Base-by-base conservation (phyloP, 2,113 vertebrate genomes). In the Guaruba guarouba region DNA sequence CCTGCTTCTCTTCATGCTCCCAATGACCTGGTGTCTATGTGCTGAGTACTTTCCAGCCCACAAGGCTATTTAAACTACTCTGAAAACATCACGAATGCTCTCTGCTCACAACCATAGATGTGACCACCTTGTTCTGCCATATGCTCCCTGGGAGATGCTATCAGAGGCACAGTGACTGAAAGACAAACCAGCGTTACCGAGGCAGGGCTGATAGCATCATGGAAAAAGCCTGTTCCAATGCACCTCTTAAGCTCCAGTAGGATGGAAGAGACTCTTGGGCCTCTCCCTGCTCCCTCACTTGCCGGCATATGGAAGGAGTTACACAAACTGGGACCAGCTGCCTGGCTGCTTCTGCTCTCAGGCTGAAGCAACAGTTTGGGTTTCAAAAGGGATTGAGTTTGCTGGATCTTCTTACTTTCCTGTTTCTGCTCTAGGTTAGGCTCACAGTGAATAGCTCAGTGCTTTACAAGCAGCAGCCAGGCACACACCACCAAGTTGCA, bases 241-340 rank as follows among this genome's bases (percentile, higher is more conserved):
- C 39, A 87, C 48, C 70, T 63, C 68, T 57, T 54, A 78, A 88
- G 75, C 37, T 74, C 24, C 62, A 52, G 57, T n/a, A 93, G 24
- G 59, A 95, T 11, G 2, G 49, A 82, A 91, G 43, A 1, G 0
- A 68, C 8, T 63, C 6, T 1, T 17, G n/a, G 57, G 76, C 78
- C 69, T 93, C 37, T 85, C 69, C 57, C 62, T 89, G 86, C 37
- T 95, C 37, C 70, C 51, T 76, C 64, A 16, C 54, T 85, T 73
- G 44, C 61, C 70, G 88, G 59, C 89, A 82, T 59, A 78, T 39
- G 79, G 84, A 92, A 94, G 0, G 13, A 95, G 84, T 91, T 96
- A 95, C 15, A 67, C 82, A 96, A 96, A 94, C 63, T 82, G 70
- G 83, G 82, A 97, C 91, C 82, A 94, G 92, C 86, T 93, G 92